Evolutionary conservation across 2,888 invertebrate species (phyloP), one percentile per base, ranked within the genome.

Genomic region (Erpobdella octoculata): DNA sequence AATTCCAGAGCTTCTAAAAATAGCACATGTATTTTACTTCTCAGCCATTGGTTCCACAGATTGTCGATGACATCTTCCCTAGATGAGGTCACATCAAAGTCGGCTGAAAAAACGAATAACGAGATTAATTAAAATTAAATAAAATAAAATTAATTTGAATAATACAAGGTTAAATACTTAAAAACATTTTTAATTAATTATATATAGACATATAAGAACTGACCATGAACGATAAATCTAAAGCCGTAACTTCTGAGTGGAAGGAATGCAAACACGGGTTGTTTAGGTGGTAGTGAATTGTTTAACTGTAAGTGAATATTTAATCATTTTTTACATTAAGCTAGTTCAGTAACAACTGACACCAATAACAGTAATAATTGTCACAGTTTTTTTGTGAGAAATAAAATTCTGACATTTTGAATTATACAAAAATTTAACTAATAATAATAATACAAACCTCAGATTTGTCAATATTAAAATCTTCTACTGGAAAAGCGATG

Each of bases 41-140:
- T 74, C 37, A 83, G 77, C 81, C 82, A 82, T 75, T 83, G 82
- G 76, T 83, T 83, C 83, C 83, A 83, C 12, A 79, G 75, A 72
- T 80, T 81, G 78, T 83, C 82, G 33, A 80, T 80, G 4, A 83
- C 80, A 70, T 82, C 83, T 74, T 83, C 83, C 69, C 83, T 78
- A 46, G 82, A 83, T 9, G 83, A 82, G 0, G 83, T 83, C 3
- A 83, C 79, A 73, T 83, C 83, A 80, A 83, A 83, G 76, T 83
- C 83, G 72, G 81, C 83, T 81, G 75, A 2, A 74, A 59, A 37
- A 21, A 70, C 73, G 33, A 73, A 18, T 59, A 62, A 59, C 36
- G 48, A 65, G 18, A 59, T 15, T 58, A 59, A 59, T 59, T 9
- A 41, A 1, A 59, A 21, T 59, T 4, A 6, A 1, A 59, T 15